phyloP scores from a whole-genome alignment of 2,888 invertebrate genomes.

The Uloborus plumipes region DNA sequence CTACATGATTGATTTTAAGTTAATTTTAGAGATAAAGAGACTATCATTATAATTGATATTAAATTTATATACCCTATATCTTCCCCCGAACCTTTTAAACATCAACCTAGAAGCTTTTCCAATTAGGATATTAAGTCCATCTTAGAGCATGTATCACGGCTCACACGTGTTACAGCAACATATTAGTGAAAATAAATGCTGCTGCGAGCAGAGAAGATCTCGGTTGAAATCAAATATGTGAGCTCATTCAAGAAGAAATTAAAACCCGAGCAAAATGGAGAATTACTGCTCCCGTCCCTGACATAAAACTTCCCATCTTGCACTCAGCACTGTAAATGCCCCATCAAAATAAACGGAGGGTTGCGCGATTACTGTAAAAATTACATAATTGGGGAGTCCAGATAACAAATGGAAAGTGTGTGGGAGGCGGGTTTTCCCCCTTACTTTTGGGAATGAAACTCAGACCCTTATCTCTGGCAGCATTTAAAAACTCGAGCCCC shows the following conservation, averaged over 20 bases:
- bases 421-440: not conserved
- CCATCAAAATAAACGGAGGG: conserved; percentile 18
- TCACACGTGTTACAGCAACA: too few species aligned
- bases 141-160: too few species aligned
- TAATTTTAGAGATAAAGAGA: too few species aligned
- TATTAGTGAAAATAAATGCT: too few species aligned
- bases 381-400: conserved; percentile 56
- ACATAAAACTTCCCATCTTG: conserved; percentile 2
- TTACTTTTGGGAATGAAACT: conserved; percentile 13
- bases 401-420: conserved; percentile 9
- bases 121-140: too few species aligned
- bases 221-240: too few species aligned
- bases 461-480: conserved; percentile 33
- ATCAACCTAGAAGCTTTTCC: too few species aligned
- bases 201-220: too few species aligned
- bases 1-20: too few species aligned
- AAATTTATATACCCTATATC: too few species aligned
- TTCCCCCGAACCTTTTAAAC: too few species aligned
- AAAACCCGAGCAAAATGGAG: conserved; percentile 15
- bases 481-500: conserved; percentile 39
- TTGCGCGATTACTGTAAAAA: conserved; percentile 48
- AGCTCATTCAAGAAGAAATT: not conserved
- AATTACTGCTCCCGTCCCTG: conserved; percentile 3
- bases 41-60: too few species aligned
- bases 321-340: conserved; percentile 13